Evolutionary conservation across 2,797 vertebrate species (phyloP).

Genomic region (Salarias fasciatus): DNA sequence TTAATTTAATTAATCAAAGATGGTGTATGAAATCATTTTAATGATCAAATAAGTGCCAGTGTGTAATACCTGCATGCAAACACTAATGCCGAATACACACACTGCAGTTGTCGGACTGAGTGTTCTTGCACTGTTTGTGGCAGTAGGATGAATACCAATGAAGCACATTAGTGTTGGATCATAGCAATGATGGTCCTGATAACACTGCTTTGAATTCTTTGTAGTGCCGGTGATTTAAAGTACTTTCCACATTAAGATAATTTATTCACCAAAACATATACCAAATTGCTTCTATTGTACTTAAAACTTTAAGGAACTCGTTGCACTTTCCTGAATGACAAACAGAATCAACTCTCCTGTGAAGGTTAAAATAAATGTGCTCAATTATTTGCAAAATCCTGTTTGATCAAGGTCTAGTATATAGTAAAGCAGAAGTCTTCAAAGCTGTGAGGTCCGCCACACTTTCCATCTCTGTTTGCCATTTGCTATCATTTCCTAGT

Average conservation of each 20-base stretch:
- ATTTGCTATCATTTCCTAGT: conserved; percentile 36
- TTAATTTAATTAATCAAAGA: too few relatives aligned
- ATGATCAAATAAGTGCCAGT: too few relatives aligned
- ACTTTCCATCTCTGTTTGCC: conserved; percentile 23
- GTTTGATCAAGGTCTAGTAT: conserved; percentile 33
- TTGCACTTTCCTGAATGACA: conserved; percentile 9
- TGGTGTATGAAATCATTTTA: too few relatives aligned
- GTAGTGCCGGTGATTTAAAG: background rate
- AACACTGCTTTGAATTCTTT: background rate
- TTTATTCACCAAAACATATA: conserved; percentile 30
- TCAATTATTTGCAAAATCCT: conserved; percentile 41
- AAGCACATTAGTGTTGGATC: too few relatives aligned
- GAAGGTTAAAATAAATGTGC: conserved; percentile 36
- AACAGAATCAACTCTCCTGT: conserved; percentile 34
- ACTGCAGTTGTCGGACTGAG: too few relatives aligned
- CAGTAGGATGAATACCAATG: too few relatives aligned
- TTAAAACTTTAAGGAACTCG: conserved; percentile 21
- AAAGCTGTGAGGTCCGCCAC: conserved; percentile 2
- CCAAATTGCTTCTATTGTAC: conserved; percentile 25
- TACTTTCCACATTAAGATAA: conserved; percentile 10
- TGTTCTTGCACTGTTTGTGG: too few relatives aligned
- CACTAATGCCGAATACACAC: too few relatives aligned
- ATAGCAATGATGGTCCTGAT: background rate
- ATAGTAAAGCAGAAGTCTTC: conserved; percentile 29
- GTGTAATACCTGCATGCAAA: too few relatives aligned